phyloP scores from a whole-genome alignment of 1,140 invertebrate species.

The Portunus trituberculatus region DNA sequence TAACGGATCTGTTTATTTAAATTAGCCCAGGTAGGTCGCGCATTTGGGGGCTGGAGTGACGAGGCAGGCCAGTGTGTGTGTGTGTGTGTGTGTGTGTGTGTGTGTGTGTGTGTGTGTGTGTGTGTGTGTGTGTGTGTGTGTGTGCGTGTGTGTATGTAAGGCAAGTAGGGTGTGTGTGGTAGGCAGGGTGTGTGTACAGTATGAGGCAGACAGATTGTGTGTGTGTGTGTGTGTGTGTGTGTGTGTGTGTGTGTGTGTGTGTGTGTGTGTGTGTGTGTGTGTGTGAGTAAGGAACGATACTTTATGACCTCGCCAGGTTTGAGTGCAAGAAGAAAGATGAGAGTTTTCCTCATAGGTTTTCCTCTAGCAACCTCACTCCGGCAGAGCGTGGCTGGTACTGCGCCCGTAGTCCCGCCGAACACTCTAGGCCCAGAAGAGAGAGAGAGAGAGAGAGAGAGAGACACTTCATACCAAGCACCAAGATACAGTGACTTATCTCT shows the following conservation, averaged over 20 bases:
- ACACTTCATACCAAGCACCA: neutral
- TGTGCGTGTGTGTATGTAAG: neutral
- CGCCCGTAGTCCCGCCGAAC: neutral
- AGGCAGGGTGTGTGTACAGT: neutral
- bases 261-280: slow-evolving; percentile 20
- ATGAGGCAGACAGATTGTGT: neutral
- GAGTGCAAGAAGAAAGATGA: slow-evolving; percentile 5
- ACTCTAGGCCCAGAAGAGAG: too few relatives aligned
- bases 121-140: neutral
- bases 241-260: slow-evolving; percentile 9
- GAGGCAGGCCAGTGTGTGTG: neutral
- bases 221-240: slow-evolving; percentile 11
- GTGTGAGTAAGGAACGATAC: neutral
- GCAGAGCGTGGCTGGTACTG: neutral
- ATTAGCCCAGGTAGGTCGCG: neutral
- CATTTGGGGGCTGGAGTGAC: neutral
- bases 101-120: neutral
- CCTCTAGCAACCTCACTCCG: neutral
- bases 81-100: neutral
- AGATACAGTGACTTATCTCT: neutral
- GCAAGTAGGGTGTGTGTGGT: neutral
- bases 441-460: neutral
- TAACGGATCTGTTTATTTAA: slow-evolving; percentile 24
- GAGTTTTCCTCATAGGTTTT: slow-evolving; percentile 2
- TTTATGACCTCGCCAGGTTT: neutral